Percentiles rank a stretch among this genome's conserved stretches.
Evolutionary conservation across 92 coral and sea anemone genomes (phyloP).

Genomic region (Galaxea fascicularis): DNA sequence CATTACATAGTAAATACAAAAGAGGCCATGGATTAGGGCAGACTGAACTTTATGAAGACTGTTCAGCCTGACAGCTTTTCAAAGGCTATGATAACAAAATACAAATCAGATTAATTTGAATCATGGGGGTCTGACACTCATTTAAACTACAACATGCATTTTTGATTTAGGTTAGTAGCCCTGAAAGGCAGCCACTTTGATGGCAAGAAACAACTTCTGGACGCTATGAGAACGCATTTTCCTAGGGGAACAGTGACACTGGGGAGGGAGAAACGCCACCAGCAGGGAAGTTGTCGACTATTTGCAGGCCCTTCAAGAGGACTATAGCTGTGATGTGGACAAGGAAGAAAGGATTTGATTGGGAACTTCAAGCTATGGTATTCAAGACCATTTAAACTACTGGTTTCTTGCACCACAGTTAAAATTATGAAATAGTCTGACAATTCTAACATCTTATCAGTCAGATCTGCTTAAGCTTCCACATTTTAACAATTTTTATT

Average conservation of each 20-base stretch:
- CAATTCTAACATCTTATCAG: not conserved
- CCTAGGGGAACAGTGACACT: not conserved
- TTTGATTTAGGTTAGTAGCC: not conserved
- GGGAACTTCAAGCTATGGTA: not conserved
- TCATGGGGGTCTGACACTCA: too few species aligned
- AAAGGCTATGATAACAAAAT: too few species aligned
- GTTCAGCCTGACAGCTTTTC: too few species aligned
- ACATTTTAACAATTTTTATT: too few species aligned
- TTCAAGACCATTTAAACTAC: not conserved
- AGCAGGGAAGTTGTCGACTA: not conserved
- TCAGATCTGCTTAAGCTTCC: not conserved
- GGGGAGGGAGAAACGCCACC: not conserved
- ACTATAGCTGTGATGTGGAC: not conserved
- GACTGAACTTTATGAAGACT: too few species aligned
- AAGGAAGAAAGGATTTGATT: not conserved
- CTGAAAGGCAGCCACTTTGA: slow-evolving; percentile 20
- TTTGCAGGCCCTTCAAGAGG: not conserved
- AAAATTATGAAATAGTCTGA: not conserved
- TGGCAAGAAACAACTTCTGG: slow-evolving; percentile 2
- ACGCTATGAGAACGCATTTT: not conserved
- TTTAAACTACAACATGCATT: too few species aligned
- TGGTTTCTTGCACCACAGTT: not conserved
- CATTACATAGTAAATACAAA: too few species aligned
- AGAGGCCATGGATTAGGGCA: too few species aligned
- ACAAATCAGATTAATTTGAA: too few species aligned